Percentiles rank a stretch among this genome's conserved stretches.
phyloP scores from a whole-genome alignment of 2,888 invertebrate genomes.

The Rhingia rostrata region DNA sequence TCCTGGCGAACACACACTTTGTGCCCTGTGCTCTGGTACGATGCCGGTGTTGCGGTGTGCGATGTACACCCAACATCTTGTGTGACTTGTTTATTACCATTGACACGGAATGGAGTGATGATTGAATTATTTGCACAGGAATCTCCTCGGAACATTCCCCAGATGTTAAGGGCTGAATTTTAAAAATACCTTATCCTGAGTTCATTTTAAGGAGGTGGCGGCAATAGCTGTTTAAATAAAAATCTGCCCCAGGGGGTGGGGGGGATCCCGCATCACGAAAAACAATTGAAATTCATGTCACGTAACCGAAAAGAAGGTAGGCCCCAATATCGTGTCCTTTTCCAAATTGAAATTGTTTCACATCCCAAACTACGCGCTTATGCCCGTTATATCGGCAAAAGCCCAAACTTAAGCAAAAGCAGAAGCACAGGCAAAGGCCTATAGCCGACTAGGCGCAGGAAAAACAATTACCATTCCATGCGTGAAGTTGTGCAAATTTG shows the following conservation, averaged over 20 bases:
- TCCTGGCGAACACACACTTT: constrained; percentile 43
- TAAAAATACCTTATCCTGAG: constrained; percentile 37
- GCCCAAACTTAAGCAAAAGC: constrained; percentile 2
- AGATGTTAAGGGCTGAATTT: constrained; percentile 60
- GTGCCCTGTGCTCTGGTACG: background rate
- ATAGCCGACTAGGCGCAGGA: constrained; percentile 18
- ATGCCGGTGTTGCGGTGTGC: background rate
- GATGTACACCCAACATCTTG: constrained; percentile 46
- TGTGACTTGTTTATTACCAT: constrained; percentile 68
- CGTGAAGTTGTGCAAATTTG: constrained; percentile 73
- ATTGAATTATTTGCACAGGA: constrained; percentile 74
- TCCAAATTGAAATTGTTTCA: constrained; percentile 73
- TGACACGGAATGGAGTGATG: constrained; percentile 72
- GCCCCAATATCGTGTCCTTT: constrained; percentile 58
- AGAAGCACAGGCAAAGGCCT: no score
- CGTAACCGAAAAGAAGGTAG: constrained; percentile 39
- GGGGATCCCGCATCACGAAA: background rate
- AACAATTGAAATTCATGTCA: constrained; percentile 64
- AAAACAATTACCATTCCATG: constrained; percentile 73
- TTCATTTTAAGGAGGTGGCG: constrained; percentile 36
- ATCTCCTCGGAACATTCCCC: constrained; percentile 59
- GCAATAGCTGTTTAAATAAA: constrained; percentile 66
- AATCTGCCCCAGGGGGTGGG: constrained; percentile 32
- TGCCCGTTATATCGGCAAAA: constrained; percentile 34
- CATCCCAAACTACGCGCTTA: constrained; percentile 48